Evolutionary conservation across 2,888 invertebrate genomes (phyloP), one percentile per base, ranked within the genome.

Genomic region (Herminia tarsipennalis): DNA sequence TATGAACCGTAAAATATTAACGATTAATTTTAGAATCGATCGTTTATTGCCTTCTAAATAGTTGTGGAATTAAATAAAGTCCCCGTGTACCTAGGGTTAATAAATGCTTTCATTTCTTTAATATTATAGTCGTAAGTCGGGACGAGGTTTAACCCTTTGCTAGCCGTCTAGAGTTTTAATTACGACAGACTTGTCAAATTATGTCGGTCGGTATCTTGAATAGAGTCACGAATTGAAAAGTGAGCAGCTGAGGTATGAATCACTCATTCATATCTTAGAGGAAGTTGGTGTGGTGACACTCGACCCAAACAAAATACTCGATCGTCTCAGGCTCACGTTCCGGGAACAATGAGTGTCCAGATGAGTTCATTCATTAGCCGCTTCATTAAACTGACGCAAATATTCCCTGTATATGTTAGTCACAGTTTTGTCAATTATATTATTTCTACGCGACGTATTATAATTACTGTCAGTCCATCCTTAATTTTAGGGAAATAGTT

Each of bases 1-100:
- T 86, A 87, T 77, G 83, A 73, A 68, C 76, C 76, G 76, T 85
- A 73, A 81, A 83, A 73, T 62, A 69, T 78, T 74, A 72, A 66
- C 66, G 68, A 66, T 64, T 66, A 67, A 64, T 64, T 64, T 67
- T 58, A 61, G 70, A 70, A 68, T 73, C 76, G 71, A 80, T 69
- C 73, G 72, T 73, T 74, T 76, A 72, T 78, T 73, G 53, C 55
- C 43, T 64, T 62, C 57, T 66, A 56, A 65, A 60, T 63, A 60
- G 47, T 38, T 34, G 41, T 28, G 17, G 48, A 54, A 66, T 65
- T 56, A 62, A 66, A 66, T 66, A 56, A 53, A 56, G 13, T 39
- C 17, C 46, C 24, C 29, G 21, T 10, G 30, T 44, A 33, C 12
- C 41, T 30, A 29, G 35, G 12, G 39, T 24, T 44, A 44, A 41